These are phyloP conservation scores for Busseola fusca DNA, from an alignment of 2,888 invertebrate species.

Conservation along the genomic window DNA sequence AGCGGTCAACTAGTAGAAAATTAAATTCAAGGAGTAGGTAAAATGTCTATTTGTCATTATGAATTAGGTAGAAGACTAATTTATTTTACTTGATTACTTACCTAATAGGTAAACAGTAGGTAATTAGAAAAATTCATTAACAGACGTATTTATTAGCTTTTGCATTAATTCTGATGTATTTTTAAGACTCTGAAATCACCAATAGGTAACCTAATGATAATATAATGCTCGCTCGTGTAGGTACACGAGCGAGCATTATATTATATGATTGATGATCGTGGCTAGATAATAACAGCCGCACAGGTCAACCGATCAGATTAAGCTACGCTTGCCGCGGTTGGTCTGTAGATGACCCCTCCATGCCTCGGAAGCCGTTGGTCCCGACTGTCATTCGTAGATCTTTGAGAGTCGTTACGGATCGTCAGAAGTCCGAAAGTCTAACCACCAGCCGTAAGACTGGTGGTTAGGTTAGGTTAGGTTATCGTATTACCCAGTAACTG, in stretches of 20 bases:
- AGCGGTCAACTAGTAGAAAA: not conserved
- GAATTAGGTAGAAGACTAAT: slow-evolving; percentile 10
- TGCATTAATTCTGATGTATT: slow-evolving; percentile 9
- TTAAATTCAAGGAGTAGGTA: not conserved
- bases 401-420: no score
- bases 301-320: no score
- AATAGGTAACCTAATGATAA: not conserved
- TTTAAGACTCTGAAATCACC: slow-evolving; percentile 5
- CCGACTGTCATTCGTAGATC: no score
- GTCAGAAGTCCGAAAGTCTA: no score
- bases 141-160: slow-evolving; percentile 9
- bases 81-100: slow-evolving; percentile 24
- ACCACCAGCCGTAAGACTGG: no score
- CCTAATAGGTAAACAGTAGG: slow-evolving; percentile 10
- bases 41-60: slow-evolving; percentile 7
- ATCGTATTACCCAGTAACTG: no score
- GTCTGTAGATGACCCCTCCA: no score
- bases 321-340: no score
- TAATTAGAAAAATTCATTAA: slow-evolving; percentile 16
- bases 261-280: not conserved
- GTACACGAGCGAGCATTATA: not conserved
- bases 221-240: no score
- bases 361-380: no score
- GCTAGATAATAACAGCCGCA: no score
- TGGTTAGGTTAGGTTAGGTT: no score